Evolutionary conservation across 2,888 invertebrate genomes (phyloP).

Genomic region (Glaucopsyche alexis): DNA sequence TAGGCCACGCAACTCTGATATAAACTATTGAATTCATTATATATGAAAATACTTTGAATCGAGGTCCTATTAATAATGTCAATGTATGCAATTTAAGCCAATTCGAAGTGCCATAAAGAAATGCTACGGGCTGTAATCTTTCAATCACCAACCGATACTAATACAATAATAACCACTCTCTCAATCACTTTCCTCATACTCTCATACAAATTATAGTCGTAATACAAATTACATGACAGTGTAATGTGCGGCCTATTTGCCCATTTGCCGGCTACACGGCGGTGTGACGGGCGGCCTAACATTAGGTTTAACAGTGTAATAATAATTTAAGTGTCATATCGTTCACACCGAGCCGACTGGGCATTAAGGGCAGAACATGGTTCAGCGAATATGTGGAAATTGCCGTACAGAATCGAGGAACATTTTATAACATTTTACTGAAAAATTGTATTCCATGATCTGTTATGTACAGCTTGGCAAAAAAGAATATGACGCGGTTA

Average conservation of each 20-base stretch:
- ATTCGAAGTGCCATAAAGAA: constrained; percentile 20
- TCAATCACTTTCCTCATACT: constrained; percentile 23
- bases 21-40: no score
- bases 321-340: constrained; percentile 24
- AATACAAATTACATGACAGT: constrained; percentile 19
- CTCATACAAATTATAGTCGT: constrained; percentile 25
- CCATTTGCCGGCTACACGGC: constrained; percentile 26
- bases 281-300: constrained; percentile 25
- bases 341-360: constrained; percentile 2
- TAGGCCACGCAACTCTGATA: no score
- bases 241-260: constrained; percentile 26
- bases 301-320: constrained; percentile 24
- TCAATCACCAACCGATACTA: constrained; percentile 25
- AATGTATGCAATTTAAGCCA: constrained; percentile 22
- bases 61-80: constrained; percentile 13
- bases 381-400: neutral
- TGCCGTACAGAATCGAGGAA: neutral
- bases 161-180: constrained; percentile 26
- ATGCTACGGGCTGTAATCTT: constrained; percentile 24
- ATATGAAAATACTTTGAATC: neutral
- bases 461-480: no score
- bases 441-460: no score
- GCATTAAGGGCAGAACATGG: constrained; percentile 1
- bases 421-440: no score
- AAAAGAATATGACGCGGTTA: no score